Base-by-base conservation (phyloP, 2,797 vertebrate genomes). In the Acanthurus lineatus region DNA sequence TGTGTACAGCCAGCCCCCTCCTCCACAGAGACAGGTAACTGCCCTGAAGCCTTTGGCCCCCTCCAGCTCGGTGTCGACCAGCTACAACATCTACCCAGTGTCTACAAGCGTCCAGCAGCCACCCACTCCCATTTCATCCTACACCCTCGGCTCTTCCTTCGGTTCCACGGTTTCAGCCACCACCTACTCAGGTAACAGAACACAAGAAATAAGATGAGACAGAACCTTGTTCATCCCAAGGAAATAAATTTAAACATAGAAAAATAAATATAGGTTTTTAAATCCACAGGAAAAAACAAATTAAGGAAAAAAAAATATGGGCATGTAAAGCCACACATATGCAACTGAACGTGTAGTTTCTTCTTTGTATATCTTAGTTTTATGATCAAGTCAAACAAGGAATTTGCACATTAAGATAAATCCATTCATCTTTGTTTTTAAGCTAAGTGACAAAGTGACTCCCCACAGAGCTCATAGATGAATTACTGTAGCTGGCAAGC, bases 1-100 rank as follows among this genome's bases (percentile, higher is more conserved):
- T 2, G 92, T 88, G 44, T 96, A 96, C 88, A 96, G 88, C 79
- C 95, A 95, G 75, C 91, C 87, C 0, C 94, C 94, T 14, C 94
- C 94, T 10, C 92, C 94, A n/a, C 94, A 93, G 77, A 90, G 92
- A 59, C 95, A 94, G 83, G 93, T 93, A n/a, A 92, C 95, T 0
- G 86, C 93, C 0, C 84, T 96, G 16, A 94, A 94, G 76, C 90
- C 90, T 3, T 86, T 95, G 22, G 93, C 92, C 10, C 92, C 93
- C 3, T 87, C 90, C 78, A 92, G 92, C 45, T 42, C 93, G 0
- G 88, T 93, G 40, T 92, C 95, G 38, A 91, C 93, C 81, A 96
- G 87, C 87, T 96, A 94, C 85, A 94, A 92, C 85, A 91, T 94
- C 76, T 95, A 95, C 71, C 92, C 95, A 2, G 77, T 82, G 5